phyloP scores from a whole-genome alignment of 2,113 vertebrate species.

The Struthio camelus region DNA sequence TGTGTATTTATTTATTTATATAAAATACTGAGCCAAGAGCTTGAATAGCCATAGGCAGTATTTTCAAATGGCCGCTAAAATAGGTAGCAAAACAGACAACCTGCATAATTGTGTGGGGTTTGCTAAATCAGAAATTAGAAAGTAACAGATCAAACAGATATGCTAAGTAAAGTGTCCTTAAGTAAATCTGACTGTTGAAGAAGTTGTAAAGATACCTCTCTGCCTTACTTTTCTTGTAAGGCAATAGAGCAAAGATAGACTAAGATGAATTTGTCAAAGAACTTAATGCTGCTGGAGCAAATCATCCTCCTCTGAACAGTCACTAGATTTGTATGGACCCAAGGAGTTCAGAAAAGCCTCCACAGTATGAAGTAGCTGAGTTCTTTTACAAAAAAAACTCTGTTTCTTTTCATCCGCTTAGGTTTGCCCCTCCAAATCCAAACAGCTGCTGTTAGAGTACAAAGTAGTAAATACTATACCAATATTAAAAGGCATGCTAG shows the following conservation, averaged over 20 bases:
- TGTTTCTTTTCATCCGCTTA: neutral
- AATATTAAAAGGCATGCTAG: neutral
- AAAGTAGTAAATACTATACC: neutral
- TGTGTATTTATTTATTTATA: too few relatives aligned
- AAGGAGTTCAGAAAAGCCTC: neutral
- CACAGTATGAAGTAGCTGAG: neutral
- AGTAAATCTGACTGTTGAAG: neutral
- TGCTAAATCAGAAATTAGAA: neutral
- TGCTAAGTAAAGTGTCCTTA: neutral
- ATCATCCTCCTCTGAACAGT: neutral
- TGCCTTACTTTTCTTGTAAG: neutral
- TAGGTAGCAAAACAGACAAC: accelerated
- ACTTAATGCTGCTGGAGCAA: neutral
- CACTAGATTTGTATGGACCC: neutral
- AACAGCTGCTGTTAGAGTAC: neutral
- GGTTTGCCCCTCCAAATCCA: neutral
- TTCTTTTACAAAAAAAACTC: neutral
- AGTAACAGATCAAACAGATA: neutral
- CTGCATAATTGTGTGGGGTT: neutral
- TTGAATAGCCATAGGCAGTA: neutral
- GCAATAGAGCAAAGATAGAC: neutral
- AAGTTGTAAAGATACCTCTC: neutral
- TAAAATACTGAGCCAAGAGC: neutral
- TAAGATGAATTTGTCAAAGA: neutral
- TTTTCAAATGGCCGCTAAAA: neutral